Base-by-base conservation (phyloP, 2,797 vertebrate species). In the Pseudopleuronectes americanus region DNA sequence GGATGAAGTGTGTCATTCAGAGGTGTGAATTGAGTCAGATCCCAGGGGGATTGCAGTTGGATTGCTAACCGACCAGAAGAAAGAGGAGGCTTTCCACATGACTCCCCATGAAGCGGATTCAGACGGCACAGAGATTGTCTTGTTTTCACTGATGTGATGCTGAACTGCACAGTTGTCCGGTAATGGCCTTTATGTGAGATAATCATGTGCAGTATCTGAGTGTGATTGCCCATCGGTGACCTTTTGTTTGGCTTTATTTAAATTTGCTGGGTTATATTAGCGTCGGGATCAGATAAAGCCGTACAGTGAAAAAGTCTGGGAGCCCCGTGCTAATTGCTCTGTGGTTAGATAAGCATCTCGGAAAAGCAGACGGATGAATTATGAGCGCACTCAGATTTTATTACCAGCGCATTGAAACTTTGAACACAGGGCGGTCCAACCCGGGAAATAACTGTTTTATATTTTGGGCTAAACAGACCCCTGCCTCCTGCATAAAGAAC, bases 281-380 rank as follows among this genome's bases (percentile, higher is more conserved):
- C 72, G 59, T 48, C 47, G 68, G 67, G 68, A 74, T 87, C 74
- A 79, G 73, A 81, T 74, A 48, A 77, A 77, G 62, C 33, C 6
- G 51, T 52, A 62, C 74, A 74, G 70, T 74, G 58, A 55, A 71
- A 84, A 82, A 62, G 74, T 84, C 77, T 68, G 68, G 68, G 63
- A 84, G 81, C 54, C 1, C 41, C 45, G 65, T 61, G 74, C 87
- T 92, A 87, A 91, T 88, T 90, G 81, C 79, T 81, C 68, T 79
- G 83, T 2, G 45, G 81, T 77, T 67, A 87, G 87, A 90, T 83
- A 84, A 88, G 68, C 73, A 87, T 88, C 84, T 85, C 85, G 77
- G 86, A 87, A 68, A 80, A 75, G 72, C 84, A 90, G 72, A 83
- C 22, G 45, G 66, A 51, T 71, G 84, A 91, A 78, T 89, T 89